These are phyloP conservation scores for Malacosoma neustria DNA, from an alignment of 2,888 invertebrate genomes.

Conservation along the genomic window DNA sequence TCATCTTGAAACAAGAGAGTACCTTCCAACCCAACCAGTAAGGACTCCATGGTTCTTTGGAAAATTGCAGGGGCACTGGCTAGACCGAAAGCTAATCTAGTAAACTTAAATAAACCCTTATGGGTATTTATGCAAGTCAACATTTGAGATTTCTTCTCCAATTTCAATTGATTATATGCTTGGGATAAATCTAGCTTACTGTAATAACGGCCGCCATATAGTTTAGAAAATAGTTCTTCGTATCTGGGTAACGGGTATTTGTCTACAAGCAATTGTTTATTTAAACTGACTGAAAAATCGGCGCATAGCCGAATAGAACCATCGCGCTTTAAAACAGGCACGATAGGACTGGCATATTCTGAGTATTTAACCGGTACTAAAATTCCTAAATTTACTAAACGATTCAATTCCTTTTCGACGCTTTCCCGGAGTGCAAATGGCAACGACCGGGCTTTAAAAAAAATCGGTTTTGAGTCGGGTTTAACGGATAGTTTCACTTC, in stretches of 20 bases:
- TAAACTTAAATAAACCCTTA: not conserved
- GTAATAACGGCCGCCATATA: not conserved
- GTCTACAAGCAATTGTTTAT: too few relatives aligned
- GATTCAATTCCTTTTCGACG: conserved; percentile 4
- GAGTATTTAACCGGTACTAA: too few relatives aligned
- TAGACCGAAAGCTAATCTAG: not conserved
- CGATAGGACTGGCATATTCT: too few relatives aligned
- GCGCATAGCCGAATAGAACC: too few relatives aligned
- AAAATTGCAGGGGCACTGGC: not conserved
- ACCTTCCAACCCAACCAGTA: not conserved
- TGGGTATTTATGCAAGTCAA: not conserved
- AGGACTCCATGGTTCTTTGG: not conserved
- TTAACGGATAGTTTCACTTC: conserved; percentile 10
- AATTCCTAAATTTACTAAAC: not conserved
- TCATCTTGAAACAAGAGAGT: not conserved
- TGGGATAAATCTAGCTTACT: not conserved
- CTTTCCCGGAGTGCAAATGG: conserved; percentile 5
- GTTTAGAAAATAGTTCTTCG: not conserved
- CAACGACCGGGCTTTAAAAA: conserved; percentile 9
- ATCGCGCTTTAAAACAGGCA: too few relatives aligned
- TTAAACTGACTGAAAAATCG: too few relatives aligned
- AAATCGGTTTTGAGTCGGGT: conserved; percentile 9
- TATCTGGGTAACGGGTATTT: not conserved
- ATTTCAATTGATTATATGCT: not conserved
- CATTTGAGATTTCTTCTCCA: not conserved